Evolutionary conservation across 2,888 invertebrate genomes (phyloP).

Genomic region (Polia nebulosa): DNA sequence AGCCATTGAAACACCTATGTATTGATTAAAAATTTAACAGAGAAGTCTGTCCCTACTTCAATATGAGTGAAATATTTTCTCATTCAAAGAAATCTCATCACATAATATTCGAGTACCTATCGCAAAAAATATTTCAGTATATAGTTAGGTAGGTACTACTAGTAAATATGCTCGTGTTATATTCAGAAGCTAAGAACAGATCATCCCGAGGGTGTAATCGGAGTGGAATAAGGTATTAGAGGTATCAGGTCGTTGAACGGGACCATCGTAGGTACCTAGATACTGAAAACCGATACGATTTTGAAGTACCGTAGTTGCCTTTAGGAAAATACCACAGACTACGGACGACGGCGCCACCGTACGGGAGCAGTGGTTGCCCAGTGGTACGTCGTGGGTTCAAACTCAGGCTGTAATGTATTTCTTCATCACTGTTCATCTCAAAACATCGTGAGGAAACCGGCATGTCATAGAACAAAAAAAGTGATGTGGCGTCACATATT

Average conservation of each 20-base stretch:
- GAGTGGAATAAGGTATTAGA: constrained; percentile 1
- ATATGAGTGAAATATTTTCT: constrained; percentile 4
- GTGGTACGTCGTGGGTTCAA: too few relatives aligned
- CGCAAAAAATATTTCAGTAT: constrained; percentile 9
- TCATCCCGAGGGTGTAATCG: constrained; percentile 18
- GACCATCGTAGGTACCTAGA: neutral
- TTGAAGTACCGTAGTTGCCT: neutral
- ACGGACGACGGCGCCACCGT: too few relatives aligned
- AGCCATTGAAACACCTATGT: neutral
- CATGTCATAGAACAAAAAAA: too few relatives aligned
- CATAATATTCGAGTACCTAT: neutral
- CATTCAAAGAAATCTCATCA: neutral
- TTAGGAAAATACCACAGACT: neutral
- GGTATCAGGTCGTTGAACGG: constrained; percentile 6
- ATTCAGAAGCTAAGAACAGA: constrained; percentile 10
- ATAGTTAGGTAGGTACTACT: constrained; percentile 1
- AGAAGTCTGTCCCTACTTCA: neutral
- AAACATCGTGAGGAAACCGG: too few relatives aligned
- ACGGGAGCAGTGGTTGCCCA: too few relatives aligned
- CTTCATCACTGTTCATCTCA: too few relatives aligned
- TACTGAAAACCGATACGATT: neutral
- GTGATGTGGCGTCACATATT: too few relatives aligned
- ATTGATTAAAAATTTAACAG: neutral
- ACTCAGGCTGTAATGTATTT: too few relatives aligned
- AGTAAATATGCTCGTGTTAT: constrained; percentile 5